Conservation (phyloP, 2,888 invertebrate species). For the Nezara viridula region DNA sequence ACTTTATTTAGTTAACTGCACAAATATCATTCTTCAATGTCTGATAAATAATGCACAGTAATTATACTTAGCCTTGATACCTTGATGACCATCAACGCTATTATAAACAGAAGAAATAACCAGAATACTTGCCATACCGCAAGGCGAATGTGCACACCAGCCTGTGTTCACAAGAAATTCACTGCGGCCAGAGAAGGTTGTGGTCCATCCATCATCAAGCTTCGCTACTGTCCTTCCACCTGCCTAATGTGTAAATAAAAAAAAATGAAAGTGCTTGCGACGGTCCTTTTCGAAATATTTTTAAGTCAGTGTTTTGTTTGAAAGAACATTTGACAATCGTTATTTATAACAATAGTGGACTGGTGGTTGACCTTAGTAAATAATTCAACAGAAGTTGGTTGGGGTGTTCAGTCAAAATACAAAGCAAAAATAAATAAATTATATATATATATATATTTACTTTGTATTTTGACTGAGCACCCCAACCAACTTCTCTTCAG, state of each 20-base stretch:
- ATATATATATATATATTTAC: no score
- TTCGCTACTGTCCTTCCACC: not conserved
- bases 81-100: not conserved
- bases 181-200: not conserved
- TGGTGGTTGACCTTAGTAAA: no score
- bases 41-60: not conserved
- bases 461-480: no score
- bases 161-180: not conserved
- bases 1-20: no score
- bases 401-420: no score
- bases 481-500: no score
- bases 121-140: not conserved
- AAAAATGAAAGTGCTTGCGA: not conserved
- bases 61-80: not conserved
- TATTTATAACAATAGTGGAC: no score
- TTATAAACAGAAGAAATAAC: not conserved
- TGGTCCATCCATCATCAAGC: not conserved
- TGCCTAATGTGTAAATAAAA: not conserved
- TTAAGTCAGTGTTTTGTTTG: not conserved
- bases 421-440: no score
- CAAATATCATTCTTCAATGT: no score
- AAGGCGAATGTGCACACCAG: not conserved
- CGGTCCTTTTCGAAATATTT: not conserved
- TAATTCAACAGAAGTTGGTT: no score
- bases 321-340: not conserved